Evolutionary conservation across 1,140 invertebrate genomes (phyloP), one percentile per base, ranked within the genome.

Genomic region (Lucilia cuprina): DNA sequence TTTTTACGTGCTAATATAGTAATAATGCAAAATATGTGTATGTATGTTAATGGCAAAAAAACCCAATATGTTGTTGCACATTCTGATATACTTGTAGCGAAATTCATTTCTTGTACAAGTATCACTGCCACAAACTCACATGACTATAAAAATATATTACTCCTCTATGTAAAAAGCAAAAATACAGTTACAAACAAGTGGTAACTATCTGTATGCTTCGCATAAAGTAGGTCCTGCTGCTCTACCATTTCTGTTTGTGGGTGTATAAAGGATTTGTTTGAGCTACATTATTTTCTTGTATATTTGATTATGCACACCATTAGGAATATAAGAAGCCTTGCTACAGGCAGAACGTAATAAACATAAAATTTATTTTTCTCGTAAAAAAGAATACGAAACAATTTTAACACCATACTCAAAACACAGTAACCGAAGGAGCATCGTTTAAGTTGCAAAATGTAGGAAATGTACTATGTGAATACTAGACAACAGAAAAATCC

Each of bases 301-400:
- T 19, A 21, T 70, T 70, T 70, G 65, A 70, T 70, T 70, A 70
- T 70, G 65, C 65, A n/a, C 65, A 70, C 65, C 65, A 70, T 70
- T 70, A 70, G 21, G 17, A 70, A 70, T 5, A n/a, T 30, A 30
- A 30, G 25, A 21, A 70, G 21, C 65, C 10, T n/a, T 12, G 19
- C 65, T 21, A 70, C n/a, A 25, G n/a, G 65, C 65, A 70, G n/a
- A 9, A 7, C 9, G 8, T 70, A 70, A 70, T 70, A 70, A 70
- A 70, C 65, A 70, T 21, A 70, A 70, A 70, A 25, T 21, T 25
- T 21, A 21, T 70, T 70, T 60, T 25, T 21, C 65, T 19, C 65
- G 25, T 70, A 70, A 70, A 70, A 70, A 12, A 19, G 21, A 70
- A 70, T 14, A 60, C 14, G n/a, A 60, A 60, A 60, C 14, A 60